Base-by-base conservation (phyloP, 2,888 invertebrate genomes). In the Caenorhabditis wallacei region DNA sequence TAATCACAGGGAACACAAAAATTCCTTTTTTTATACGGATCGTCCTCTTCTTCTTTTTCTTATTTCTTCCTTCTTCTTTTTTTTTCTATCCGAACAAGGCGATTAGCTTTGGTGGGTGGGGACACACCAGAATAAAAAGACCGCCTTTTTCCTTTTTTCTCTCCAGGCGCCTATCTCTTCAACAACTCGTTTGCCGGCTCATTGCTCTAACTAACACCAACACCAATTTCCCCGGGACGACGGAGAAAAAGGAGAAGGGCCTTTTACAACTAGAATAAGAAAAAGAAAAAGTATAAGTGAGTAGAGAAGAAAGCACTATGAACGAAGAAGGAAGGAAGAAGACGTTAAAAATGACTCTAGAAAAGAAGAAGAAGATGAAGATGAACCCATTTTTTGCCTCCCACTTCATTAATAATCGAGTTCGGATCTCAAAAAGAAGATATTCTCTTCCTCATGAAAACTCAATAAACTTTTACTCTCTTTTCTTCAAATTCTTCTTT, bases 131-230 rank as follows among this genome's bases (percentile, higher is more conserved):
- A 63, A 68, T 24, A 35, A 40, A 24, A 8, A 26, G 46, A 40
- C 43, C 37, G 35, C 66, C 66, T 66, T 13, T 24, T 35, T 26
- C 46, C 20, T 56, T 64, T 46, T 24, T 57, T 40, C 51, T 64
- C 61, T 53, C 64, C 56, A 54, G 72, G 35, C 74, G 75, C 66
- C 69, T 69, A 69, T 69, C 69, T 69, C 69, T 69, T 78, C 78
- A 69, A 69, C 78, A 78, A 78, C 78, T 78, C 78, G 78, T 78
- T 78, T 78, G 78, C 78, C 69, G 78, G 78, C 78, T 78, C 78
- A 78, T 78, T 78, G 78, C 78, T 78, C 78, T 78, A 78, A 78
- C 78, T 78, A 78, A 78, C 78, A 78, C 69, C 78, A 78, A 78
- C 78, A 69, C 78, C 78, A 78, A 78, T 78, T 78, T 78, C 59